These are phyloP conservation scores for Coelinius sp. DNA, from an alignment of 2,888 invertebrate genomes.

Conservation along the genomic window DNA sequence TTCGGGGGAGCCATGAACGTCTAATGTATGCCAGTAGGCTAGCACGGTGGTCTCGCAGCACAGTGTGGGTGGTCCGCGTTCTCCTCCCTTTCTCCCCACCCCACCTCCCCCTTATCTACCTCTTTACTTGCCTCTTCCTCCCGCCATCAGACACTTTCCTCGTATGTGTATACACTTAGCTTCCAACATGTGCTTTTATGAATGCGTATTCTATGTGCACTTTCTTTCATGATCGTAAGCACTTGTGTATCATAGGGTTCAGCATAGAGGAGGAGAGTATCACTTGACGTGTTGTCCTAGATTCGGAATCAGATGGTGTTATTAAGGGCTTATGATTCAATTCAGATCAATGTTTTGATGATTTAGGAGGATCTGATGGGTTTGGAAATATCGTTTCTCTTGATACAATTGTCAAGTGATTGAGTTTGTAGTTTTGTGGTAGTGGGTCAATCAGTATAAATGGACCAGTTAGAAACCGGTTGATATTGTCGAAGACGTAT, in stretches of 20 bases:
- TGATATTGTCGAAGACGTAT: neutral
- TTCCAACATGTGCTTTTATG: conserved; percentile 19
- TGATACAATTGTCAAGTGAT: neutral
- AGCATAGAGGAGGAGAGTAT: neutral
- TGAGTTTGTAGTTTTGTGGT: conserved; percentile 5
- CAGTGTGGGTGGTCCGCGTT: conserved; percentile 71
- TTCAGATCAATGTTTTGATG: too few species aligned
- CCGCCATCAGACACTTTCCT: conserved; percentile 47
- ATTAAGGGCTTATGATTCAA: neutral
- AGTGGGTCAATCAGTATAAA: conserved; percentile 15
- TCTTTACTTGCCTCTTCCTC: conserved; percentile 33
- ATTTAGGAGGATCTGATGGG: neutral
- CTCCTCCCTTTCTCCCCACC: conserved; percentile 63
- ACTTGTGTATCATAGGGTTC: neutral
- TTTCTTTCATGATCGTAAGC: conserved; percentile 23
- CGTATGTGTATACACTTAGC: conserved; percentile 63
- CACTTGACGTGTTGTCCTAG: neutral
- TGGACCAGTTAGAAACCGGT: conserved; percentile 26
- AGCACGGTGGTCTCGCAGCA: conserved; percentile 70
- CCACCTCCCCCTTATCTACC: conserved; percentile 48
- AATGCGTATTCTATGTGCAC: conserved; percentile 10
- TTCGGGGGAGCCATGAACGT: conserved; percentile 64
- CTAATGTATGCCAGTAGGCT: conserved; percentile 71
- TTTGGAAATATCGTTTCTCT: neutral
- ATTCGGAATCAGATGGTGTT: neutral